Evolutionary conservation across 2,797 vertebrate genomes (phyloP).

Genomic region (Carapus acus): DNA sequence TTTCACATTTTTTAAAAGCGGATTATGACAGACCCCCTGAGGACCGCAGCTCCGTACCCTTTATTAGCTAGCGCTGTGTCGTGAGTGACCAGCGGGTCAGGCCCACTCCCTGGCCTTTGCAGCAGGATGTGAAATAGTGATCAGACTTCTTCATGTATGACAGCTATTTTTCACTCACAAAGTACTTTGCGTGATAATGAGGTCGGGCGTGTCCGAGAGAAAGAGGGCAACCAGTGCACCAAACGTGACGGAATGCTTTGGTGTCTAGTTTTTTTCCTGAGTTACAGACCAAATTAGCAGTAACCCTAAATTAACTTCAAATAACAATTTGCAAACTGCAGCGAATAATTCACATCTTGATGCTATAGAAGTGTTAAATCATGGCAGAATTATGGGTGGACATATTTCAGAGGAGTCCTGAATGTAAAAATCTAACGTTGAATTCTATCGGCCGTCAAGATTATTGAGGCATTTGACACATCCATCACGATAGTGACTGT

Average conservation of each 20-base stretch:
- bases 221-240: constrained; percentile 33
- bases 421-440: constrained; percentile 16
- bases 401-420: neutral
- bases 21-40: constrained; percentile 62
- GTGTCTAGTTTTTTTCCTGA: constrained; percentile 22
- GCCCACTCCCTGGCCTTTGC: constrained; percentile 57
- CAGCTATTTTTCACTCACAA: constrained; percentile 49
- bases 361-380: too few species aligned
- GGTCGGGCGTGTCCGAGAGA: constrained; percentile 41
- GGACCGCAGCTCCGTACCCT: constrained; percentile 45
- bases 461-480: constrained; percentile 4
- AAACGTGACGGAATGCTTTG: constrained; percentile 42
- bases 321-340: too few species aligned
- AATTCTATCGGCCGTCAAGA: constrained; percentile 24
- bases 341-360: too few species aligned
- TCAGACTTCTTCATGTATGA: constrained; percentile 35
- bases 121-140: constrained; percentile 59
- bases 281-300: neutral
- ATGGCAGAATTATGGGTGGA: neutral
- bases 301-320: too few species aligned
- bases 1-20: constrained; percentile 69
- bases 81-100: constrained; percentile 49
- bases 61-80: constrained; percentile 68
- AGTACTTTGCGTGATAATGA: constrained; percentile 35
- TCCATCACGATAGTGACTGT: constrained; percentile 18